phyloP scores from a whole-genome alignment of 2,888 invertebrate species.

The Eilema griseolum region DNA sequence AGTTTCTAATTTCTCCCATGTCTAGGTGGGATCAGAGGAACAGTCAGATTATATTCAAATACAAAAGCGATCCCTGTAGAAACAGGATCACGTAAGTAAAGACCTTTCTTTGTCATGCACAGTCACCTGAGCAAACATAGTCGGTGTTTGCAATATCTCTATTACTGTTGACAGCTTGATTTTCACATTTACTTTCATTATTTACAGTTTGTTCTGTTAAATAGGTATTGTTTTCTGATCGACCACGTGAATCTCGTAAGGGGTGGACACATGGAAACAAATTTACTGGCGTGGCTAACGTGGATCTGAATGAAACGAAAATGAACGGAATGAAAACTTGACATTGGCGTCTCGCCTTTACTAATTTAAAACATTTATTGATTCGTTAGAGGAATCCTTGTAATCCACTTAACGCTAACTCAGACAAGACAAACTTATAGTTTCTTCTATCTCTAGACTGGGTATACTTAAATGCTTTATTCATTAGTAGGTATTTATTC shows the following conservation, averaged over 20 bases:
- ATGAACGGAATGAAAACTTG: too few relatives aligned
- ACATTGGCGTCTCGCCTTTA: too few relatives aligned
- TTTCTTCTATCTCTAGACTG: background rate
- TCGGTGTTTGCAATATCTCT: slow-evolving; percentile 16
- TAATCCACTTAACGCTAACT: too few relatives aligned
- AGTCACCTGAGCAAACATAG: slow-evolving; percentile 17
- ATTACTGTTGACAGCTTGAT: slow-evolving; percentile 31
- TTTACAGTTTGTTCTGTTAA: slow-evolving; percentile 19
- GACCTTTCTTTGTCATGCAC: background rate
- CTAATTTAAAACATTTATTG: too few relatives aligned
- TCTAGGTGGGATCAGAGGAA: background rate
- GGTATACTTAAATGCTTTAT: too few relatives aligned
- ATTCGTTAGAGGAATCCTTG: too few relatives aligned
- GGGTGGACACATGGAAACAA: too few relatives aligned
- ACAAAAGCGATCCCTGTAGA: background rate
- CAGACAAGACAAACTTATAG: background rate
- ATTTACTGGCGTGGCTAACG: too few relatives aligned
- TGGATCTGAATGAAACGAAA: too few relatives aligned
- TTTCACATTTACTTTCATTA: slow-evolving; percentile 25
- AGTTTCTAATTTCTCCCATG: background rate
- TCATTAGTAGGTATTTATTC: too few relatives aligned
- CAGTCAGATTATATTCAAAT: background rate
- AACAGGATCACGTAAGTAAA: background rate
- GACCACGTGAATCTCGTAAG: too few relatives aligned
- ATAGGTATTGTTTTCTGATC: slow-evolving; percentile 2